These are phyloP conservation scores for Anabacerthia variegaticeps DNA, from an alignment of 2,797 vertebrate genomes.

Conservation along the genomic window DNA sequence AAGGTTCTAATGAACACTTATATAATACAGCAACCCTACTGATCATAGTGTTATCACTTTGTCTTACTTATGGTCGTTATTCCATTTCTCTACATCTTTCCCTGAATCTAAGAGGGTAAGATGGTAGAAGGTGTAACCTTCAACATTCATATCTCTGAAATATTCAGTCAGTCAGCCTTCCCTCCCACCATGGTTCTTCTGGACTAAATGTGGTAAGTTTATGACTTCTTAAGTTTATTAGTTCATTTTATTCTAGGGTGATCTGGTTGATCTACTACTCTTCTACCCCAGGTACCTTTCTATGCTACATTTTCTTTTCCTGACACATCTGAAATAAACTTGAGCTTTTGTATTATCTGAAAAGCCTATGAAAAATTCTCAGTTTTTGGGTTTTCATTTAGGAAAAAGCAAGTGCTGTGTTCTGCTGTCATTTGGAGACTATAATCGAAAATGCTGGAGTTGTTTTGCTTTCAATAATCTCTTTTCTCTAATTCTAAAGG, in stretches of 20 bases:
- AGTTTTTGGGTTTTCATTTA: neutral
- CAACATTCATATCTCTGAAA: rapidly evolving
- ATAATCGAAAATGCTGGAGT: neutral
- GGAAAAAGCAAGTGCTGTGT: neutral
- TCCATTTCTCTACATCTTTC: neutral
- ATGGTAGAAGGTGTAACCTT: neutral
- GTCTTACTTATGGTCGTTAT: neutral
- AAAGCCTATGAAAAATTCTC: neutral
- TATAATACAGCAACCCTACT: neutral
- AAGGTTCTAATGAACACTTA: neutral
- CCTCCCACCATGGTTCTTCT: neutral
- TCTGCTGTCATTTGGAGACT: neutral
- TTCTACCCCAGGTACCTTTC: neutral
- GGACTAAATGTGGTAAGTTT: neutral
- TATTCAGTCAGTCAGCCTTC: neutral
- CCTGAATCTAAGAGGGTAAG: neutral
- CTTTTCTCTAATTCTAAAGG: neutral
- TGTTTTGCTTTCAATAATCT: neutral
- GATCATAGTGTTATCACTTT: neutral
- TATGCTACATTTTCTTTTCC: neutral
- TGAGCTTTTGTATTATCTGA: neutral
- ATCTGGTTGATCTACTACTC: neutral
- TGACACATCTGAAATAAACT: neutral
- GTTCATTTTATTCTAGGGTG: neutral
- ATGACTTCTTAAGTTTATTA: neutral